phyloP scores from a whole-genome alignment of 1,140 invertebrate genomes.

The Branchinecta lynchi region DNA sequence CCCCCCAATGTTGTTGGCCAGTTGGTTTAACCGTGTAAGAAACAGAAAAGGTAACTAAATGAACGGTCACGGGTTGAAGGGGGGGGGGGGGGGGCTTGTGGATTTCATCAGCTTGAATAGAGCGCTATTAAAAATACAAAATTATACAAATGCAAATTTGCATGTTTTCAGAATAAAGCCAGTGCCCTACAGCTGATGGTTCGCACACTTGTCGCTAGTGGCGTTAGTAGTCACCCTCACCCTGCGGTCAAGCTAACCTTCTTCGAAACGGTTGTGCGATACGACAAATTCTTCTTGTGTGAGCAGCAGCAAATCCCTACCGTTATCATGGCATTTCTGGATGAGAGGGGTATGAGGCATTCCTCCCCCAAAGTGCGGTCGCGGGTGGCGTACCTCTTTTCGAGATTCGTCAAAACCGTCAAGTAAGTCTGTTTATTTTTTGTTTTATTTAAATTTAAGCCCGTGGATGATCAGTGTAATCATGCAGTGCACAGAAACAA shows the following conservation, averaged over 20 bases:
- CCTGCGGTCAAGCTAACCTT: constrained; percentile 36
- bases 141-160: too few species aligned
- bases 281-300: constrained; percentile 39
- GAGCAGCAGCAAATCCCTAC: constrained; percentile 36
- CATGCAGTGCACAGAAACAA: too few species aligned
- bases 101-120: too few species aligned
- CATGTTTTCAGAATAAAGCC: constrained; percentile 28
- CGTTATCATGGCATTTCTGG: constrained; percentile 38
- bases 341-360: constrained; percentile 37
- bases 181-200: constrained; percentile 37
- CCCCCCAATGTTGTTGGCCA: too few species aligned
- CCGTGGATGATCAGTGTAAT: too few species aligned
- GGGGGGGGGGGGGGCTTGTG: too few species aligned
- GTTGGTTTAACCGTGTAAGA: too few species aligned
- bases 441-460: too few species aligned
- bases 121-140: too few species aligned
- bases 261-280: constrained; percentile 40
- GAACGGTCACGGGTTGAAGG: too few species aligned
- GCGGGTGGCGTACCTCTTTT: constrained; percentile 38
- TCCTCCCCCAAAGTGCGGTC: constrained; percentile 34
- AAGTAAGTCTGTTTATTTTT: constrained; percentile 27
- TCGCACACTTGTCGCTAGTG: constrained; percentile 33
- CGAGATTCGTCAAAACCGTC: constrained; percentile 38
- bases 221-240: constrained; percentile 36
- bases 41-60: too few species aligned